Base-by-base conservation (phyloP, 2,888 invertebrate genomes). In the Oegoconia quadripuncta region DNA sequence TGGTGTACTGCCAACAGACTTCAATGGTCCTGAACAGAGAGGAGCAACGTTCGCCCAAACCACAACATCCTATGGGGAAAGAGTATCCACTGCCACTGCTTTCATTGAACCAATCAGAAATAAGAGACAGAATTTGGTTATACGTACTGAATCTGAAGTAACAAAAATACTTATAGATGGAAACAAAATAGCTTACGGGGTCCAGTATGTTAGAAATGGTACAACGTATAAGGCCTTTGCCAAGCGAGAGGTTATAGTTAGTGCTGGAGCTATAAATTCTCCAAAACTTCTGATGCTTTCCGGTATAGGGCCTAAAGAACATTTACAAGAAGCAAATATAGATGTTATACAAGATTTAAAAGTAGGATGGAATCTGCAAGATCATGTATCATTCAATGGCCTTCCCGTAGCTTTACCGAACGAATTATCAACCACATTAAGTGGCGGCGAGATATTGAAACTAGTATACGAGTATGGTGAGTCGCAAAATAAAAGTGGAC, bases 21-120 rank as follows among this genome's bases (percentile, higher is more conserved):
- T 82, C 42, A 92, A 91, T 48, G 84, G 81, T 0, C 83, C 74
- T 2, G 35, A 66, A 3, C 89, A 91, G 59, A 51, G 89, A 3
- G 90, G 91, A 0, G 86, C 89, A 0, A 90, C 88, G 80, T 74
- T 89, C 33, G 59, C 90, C 0, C 92, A 93, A 60, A 76, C 88
- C 1, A 86, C 90, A 0, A 62, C 88, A 0, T 64, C 78, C 22
- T 69, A 89, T 42, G 92, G 93, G 0, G 65, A 74, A 48, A 78
- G 93, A 39, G 74, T 86, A 9, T 93, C 92, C 8, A 84, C 91
- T 0, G 92, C 92, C 57, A 78, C 70, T 0, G 93, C 92, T 0
- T 93, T 90, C 55, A 90, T 93, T n/a, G 73, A 90, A 43, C 92
- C 92, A 0, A 89, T 93, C 14, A 74, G 92, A 18, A 68, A 84